A percentile compares a stretch with the other conserved stretches of the same genome.
Evolutionary conservation across 2,888 invertebrate genomes (phyloP).

Genomic region (Drepanosiphum platanoidis): DNA sequence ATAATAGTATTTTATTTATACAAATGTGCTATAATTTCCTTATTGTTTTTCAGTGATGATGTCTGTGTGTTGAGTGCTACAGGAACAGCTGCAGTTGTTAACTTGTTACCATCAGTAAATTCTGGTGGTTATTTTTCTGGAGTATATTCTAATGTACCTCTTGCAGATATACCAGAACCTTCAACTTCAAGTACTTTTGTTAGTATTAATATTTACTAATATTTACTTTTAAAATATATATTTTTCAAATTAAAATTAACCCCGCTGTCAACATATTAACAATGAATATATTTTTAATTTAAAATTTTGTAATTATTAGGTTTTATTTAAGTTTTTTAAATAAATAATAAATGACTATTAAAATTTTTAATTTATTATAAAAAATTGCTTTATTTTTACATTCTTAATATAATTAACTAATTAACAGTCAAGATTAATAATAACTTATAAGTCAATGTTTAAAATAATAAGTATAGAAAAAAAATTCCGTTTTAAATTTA

Average conservation of each 20-base stretch:
- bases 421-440: too few relatives aligned
- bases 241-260: not conserved
- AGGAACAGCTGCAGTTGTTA: constrained; percentile 83
- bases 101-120: constrained; percentile 53
- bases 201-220: constrained; percentile 17
- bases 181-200: constrained; percentile 30
- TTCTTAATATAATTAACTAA: too few relatives aligned
- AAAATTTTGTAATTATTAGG: not conserved
- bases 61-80: constrained; percentile 93
- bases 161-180: constrained; percentile 56
- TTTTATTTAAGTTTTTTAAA: not conserved
- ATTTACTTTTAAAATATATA: not conserved
- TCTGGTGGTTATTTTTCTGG: constrained; percentile 49
- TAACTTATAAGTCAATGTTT: not conserved
- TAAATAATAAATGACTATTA: not conserved
- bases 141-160: constrained; percentile 46
- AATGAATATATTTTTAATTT: not conserved
- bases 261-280: too few relatives aligned
- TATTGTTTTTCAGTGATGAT: constrained; percentile 78
- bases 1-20: not conserved
- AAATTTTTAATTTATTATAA: not conserved
- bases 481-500: too few relatives aligned
- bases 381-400: too few relatives aligned
- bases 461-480: too few relatives aligned
- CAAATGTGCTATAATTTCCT: not conserved